phyloP scores from a whole-genome alignment of 2,797 vertebrate genomes.

The Thunnus albacares region DNA sequence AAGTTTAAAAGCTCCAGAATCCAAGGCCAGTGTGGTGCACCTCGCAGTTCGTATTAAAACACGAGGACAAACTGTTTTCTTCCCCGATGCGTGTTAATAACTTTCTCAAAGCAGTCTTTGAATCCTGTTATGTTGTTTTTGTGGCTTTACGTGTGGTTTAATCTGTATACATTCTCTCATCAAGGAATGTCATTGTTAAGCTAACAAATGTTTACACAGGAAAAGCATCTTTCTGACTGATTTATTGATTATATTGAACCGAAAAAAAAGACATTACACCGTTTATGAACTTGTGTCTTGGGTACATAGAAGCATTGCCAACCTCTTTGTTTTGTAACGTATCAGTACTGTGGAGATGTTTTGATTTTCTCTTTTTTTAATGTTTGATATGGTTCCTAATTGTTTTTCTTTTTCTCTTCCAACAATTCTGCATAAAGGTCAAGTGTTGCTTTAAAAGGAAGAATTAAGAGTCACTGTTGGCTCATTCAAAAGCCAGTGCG shows the following conservation, averaged over 20 bases:
- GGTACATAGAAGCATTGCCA: constrained; percentile 72
- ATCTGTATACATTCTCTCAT: constrained; percentile 67
- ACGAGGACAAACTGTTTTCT: constrained; percentile 36
- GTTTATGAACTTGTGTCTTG: constrained; percentile 64
- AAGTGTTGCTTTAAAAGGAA: constrained; percentile 78
- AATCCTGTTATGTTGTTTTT: constrained; percentile 62
- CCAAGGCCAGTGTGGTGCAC: constrained; percentile 39
- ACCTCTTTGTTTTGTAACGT: constrained; percentile 80
- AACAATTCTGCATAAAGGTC: constrained; percentile 79
- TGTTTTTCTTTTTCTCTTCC: constrained; percentile 37
- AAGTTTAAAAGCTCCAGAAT: constrained; percentile 21
- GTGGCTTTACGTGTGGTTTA: constrained; percentile 70
- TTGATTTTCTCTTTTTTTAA: constrained; percentile 65
- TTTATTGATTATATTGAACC: constrained; percentile 62
- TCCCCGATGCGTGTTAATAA: constrained; percentile 40
- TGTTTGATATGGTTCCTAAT: constrained; percentile 73
- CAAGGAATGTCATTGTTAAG: constrained; percentile 66
- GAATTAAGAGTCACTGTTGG: constrained; percentile 35
- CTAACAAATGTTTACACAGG: constrained; percentile 76
- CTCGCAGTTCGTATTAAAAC: constrained; percentile 40
- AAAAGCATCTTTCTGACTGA: constrained; percentile 68
- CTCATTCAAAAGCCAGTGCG: constrained; percentile 47
- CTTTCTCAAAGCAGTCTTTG: constrained; percentile 58
- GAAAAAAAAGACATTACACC: constrained; percentile 48
- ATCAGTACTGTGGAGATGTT: constrained; percentile 80